Percentiles rank a stretch among this genome's conserved stretches.
phyloP scores from a whole-genome alignment of 2,888 invertebrate species.

The Volucella zonaria region DNA sequence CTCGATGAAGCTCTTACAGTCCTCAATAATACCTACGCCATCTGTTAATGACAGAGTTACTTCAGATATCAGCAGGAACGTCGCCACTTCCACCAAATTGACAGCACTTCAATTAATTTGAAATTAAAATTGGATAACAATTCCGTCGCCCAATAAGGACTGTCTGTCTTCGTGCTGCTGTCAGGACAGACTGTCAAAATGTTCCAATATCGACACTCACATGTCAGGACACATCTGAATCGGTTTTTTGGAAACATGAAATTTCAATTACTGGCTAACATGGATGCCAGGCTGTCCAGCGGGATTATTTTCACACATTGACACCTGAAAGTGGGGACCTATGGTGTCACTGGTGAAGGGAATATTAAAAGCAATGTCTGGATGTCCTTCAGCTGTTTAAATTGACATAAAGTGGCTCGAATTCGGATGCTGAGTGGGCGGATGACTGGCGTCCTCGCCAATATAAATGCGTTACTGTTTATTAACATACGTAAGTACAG shows the following conservation, averaged over 20 bases:
- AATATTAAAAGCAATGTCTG: constrained; percentile 1
- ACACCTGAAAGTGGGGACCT: constrained; percentile 30
- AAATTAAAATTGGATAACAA: no score
- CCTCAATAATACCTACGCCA: no score
- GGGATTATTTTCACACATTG: constrained; percentile 60
- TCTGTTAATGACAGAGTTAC: no score
- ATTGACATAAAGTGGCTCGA: constrained; percentile 66
- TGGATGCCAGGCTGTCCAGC: constrained; percentile 45
- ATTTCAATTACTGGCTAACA: constrained; percentile 66
- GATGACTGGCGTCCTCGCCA: constrained; percentile 52
- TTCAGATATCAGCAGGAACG: no score
- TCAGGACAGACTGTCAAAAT: not conserved
- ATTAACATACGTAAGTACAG: no score
- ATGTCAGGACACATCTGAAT: constrained; percentile 23
- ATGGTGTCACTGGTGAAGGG: constrained; percentile 1
- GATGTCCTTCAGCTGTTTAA: constrained; percentile 51
- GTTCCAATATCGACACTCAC: not conserved
- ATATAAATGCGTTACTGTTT: no score
- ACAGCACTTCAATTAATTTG: no score
- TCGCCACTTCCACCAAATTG: no score
- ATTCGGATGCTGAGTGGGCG: constrained; percentile 38
- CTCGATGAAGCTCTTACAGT: no score
- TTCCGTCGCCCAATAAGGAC: no score
- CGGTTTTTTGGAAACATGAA: constrained; percentile 61
- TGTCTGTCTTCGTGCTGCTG: no score